These are phyloP conservation scores for Rostratula benghalensis DNA, from an alignment of 2,113 vertebrate species.

Conservation along the genomic window DNA sequence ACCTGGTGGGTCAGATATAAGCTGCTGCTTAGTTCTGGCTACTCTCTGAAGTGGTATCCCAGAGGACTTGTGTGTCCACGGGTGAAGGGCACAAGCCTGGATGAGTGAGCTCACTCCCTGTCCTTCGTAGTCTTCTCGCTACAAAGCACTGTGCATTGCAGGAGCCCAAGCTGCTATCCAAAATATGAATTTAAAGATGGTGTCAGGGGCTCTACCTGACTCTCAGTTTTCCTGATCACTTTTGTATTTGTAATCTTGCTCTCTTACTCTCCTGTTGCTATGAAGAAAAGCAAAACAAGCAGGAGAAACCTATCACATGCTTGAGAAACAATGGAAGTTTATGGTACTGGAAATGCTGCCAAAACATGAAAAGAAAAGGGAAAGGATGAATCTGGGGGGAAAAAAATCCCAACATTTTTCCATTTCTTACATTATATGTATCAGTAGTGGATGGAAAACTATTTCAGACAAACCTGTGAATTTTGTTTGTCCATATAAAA, in stretches of 20 bases:
- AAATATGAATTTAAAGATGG: neutral
- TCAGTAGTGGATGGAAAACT: slow-evolving; percentile 12
- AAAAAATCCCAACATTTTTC: neutral
- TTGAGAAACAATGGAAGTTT: slow-evolving; percentile 28
- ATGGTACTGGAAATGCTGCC: slow-evolving; percentile 6
- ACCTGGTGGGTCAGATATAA: neutral
- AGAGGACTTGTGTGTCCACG: neutral
- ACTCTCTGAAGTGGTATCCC: neutral
- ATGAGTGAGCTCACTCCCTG: neutral
- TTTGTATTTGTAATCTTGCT: neutral
- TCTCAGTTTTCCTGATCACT: neutral
- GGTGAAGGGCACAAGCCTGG: neutral
- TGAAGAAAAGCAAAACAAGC: neutral
- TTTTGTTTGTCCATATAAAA: slow-evolving; percentile 31
- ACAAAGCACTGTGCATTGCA: neutral
- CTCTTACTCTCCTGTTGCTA: neutral
- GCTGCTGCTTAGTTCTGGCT: neutral
- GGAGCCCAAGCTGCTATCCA: neutral
- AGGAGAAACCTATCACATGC: neutral
- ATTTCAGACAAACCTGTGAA: slow-evolving; percentile 35
- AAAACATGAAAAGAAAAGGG: slow-evolving; percentile 6
- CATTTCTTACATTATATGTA: neutral
- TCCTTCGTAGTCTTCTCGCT: neutral
- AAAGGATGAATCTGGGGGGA: neutral
- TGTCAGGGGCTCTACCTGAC: neutral